These are phyloP conservation scores for Cerastis leucographa DNA, from an alignment of 2,888 invertebrate species.

Conservation along the genomic window DNA sequence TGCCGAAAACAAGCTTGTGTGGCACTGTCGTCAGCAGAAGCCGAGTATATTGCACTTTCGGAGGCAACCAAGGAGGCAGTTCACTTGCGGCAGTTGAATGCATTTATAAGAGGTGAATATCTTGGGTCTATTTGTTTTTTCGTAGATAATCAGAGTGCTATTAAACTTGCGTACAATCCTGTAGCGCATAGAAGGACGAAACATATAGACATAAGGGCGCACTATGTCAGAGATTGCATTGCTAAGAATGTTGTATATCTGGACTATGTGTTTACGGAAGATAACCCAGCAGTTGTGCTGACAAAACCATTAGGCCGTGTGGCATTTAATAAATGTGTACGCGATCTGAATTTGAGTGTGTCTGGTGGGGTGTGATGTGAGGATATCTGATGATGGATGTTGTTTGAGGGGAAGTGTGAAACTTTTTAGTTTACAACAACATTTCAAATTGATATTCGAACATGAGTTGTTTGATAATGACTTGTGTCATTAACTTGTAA, in stretches of 20 bases:
- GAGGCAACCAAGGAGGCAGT: not conserved
- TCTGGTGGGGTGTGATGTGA: too few species aligned
- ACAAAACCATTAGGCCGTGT: slow-evolving; percentile 3
- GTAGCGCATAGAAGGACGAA: slow-evolving; percentile 6
- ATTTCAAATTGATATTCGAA: too few species aligned
- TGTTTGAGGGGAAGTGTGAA: too few species aligned
- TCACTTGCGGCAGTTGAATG: not conserved
- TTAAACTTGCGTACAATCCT: slow-evolving; percentile 6
- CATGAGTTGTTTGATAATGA: too few species aligned
- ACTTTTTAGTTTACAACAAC: too few species aligned
- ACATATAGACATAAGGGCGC: slow-evolving; percentile 3
- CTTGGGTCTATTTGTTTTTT: not conserved
- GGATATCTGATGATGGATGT: too few species aligned
- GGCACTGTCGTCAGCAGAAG: not conserved
- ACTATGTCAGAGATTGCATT: slow-evolving; percentile 3
- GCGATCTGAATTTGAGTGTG: not conserved
- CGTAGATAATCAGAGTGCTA: slow-evolving; percentile 9
- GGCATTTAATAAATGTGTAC: slow-evolving; percentile 1
- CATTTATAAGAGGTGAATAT: not conserved
- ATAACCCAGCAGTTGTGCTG: slow-evolving; percentile 6
- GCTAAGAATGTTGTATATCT: slow-evolving; percentile 1
- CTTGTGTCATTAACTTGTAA: too few species aligned
- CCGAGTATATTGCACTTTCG: slow-evolving; percentile 1
- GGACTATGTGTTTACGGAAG: not conserved
- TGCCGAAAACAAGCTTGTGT: slow-evolving; percentile 2